A percentile compares a stretch with the other conserved stretches of the same genome.
These are phyloP conservation scores for Fopius arisanus DNA, from an alignment of 1,140 invertebrate genomes.

Conservation along the genomic window DNA sequence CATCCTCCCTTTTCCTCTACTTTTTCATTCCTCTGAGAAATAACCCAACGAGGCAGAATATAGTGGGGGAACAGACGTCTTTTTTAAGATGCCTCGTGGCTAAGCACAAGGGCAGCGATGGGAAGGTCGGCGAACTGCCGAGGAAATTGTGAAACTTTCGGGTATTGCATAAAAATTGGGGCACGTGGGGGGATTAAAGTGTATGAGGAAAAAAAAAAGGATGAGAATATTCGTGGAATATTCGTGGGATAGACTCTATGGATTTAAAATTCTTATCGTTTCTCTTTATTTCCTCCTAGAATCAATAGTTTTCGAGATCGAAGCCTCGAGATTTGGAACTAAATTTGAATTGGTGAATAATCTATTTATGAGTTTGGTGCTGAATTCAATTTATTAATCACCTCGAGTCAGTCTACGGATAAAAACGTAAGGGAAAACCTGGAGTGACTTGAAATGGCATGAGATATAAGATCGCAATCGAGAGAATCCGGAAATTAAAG, in stretches of 20 bases:
- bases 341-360: too few species aligned
- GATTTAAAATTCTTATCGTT: too few species aligned
- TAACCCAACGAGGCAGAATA: slow-evolving; percentile 2
- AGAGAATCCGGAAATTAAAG: slow-evolving; percentile 55
- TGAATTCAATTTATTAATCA: too few species aligned
- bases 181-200: background rate
- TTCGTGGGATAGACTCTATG: too few species aligned
- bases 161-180: background rate
- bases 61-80: background rate
- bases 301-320: too few species aligned
- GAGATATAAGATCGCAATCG: slow-evolving; percentile 18
- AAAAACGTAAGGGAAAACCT: too few species aligned
- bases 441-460: too few species aligned
- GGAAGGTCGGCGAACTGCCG: slow-evolving; percentile 1
- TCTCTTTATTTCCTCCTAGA: too few species aligned
- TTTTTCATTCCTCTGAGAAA: background rate
- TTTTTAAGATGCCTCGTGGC: background rate
- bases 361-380: too few species aligned
- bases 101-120: background rate
- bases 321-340: too few species aligned
- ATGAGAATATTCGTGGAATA: background rate
- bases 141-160: background rate
- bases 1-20: background rate
- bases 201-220: background rate
- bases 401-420: too few species aligned